phyloP scores from a whole-genome alignment of 2,797 vertebrate species.

The Neomorphus geoffroyi region DNA sequence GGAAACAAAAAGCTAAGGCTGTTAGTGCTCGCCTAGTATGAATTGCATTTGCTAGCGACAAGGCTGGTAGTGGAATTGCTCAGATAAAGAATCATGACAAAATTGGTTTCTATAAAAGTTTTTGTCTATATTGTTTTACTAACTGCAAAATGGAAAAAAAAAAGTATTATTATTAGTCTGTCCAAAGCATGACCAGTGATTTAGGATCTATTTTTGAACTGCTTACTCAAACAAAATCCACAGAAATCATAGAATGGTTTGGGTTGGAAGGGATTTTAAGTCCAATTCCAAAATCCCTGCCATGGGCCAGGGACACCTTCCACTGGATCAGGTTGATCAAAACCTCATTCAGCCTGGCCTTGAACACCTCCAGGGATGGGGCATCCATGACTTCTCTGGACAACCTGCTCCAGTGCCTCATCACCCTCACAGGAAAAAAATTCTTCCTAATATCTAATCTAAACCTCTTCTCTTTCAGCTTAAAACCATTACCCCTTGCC shows the following conservation, averaged over 20 bases:
- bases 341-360: no score
- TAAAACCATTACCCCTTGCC: no score
- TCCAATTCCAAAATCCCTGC: no score
- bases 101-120: background rate
- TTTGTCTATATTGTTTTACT: background rate
- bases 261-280: no score
- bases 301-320: no score
- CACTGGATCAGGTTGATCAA: no score
- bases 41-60: background rate
- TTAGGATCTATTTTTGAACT: background rate
- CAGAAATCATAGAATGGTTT: background rate
- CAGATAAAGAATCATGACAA: background rate
- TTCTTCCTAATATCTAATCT: no score
- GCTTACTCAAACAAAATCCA: background rate
- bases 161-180: background rate
- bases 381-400: no score
- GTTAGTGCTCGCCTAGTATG: background rate
- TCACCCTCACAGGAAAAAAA: no score
- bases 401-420: no score
- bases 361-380: no score
- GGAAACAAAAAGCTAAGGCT: background rate
- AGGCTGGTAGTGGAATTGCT: background rate
- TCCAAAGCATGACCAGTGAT: background rate
- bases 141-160: background rate
- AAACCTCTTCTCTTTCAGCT: no score